Percentiles rank a stretch among this genome's conserved stretches.
phyloP scores from a whole-genome alignment of 1,140 invertebrate genomes.

The Rhopalosiphum maidis region DNA sequence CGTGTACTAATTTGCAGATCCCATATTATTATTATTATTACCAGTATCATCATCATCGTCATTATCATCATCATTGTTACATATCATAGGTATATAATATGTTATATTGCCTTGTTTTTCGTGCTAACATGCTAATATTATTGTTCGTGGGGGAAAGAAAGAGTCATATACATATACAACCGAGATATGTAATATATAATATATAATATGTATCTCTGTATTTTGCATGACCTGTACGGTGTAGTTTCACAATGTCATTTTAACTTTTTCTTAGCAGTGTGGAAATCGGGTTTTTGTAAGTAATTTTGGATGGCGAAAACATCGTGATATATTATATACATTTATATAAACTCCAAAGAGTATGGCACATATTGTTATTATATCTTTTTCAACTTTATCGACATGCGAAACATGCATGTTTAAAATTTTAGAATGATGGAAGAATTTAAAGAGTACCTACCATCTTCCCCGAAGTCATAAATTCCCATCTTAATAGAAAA shows the following conservation, averaged over 20 bases:
- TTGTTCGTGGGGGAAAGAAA: not conserved
- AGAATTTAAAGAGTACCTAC: not conserved
- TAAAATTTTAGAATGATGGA: not conserved
- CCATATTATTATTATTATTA: slow-evolving; percentile 22
- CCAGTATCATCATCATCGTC: not conserved
- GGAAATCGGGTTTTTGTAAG: not conserved
- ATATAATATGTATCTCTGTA: not conserved
- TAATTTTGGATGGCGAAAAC: not conserved
- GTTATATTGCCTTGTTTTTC: not conserved
- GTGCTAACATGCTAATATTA: not conserved
- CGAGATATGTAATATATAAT: not conserved
- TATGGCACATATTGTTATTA: not conserved
- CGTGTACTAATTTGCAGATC: slow-evolving; percentile 1
- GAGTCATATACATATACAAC: not conserved
- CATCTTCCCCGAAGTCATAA: too few species aligned
- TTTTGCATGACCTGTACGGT: not conserved
- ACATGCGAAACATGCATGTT: not conserved
- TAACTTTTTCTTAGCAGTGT: not conserved
- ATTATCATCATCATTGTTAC: not conserved
- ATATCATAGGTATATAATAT: not conserved
- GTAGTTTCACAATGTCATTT: not conserved
- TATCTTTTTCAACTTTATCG: not conserved
- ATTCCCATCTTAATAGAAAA: not conserved
- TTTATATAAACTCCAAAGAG: not conserved
- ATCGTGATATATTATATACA: not conserved